Evolutionary conservation across 2,113 vertebrate genomes (phyloP).

Genomic region (Callipepla squamata): DNA sequence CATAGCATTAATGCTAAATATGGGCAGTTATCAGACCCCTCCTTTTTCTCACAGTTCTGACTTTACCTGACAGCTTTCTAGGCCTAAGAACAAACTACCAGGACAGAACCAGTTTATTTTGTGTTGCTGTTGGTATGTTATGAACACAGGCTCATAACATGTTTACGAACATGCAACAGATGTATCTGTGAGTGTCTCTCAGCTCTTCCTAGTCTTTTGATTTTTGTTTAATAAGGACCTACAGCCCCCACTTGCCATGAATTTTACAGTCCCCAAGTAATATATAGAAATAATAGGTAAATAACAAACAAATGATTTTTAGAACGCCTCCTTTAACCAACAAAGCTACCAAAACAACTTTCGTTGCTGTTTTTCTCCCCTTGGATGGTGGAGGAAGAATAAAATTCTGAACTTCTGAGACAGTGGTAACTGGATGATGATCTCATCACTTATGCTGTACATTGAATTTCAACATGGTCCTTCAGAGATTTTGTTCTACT

Average conservation of each 20-base stretch:
- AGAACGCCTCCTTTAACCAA: not conserved
- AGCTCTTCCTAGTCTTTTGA: not conserved
- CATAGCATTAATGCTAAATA: not conserved
- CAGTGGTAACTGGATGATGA: not conserved
- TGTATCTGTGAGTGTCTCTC: not conserved
- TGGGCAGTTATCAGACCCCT: not conserved
- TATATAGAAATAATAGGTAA: not conserved
- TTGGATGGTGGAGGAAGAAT: not conserved
- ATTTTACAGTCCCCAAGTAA: not conserved
- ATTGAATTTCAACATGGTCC: not conserved
- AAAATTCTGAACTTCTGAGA: not conserved
- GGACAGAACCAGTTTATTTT: not conserved
- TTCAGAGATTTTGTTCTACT: not conserved
- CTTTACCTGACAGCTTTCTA: not conserved
- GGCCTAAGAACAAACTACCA: not conserved
- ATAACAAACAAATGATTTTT: not conserved
- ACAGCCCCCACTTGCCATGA: not conserved
- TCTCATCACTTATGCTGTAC: not conserved
- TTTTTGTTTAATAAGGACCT: not conserved
- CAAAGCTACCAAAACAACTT: not conserved
- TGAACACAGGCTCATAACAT: not conserved
- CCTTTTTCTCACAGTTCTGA: not conserved
- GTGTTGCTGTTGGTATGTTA: not conserved
- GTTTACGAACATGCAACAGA: not conserved
- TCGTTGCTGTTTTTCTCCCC: too few species aligned